A percentile compares a stretch with the other conserved stretches of the same genome.
Evolutionary conservation across 2,797 vertebrate species (phyloP).

Genomic region (Odontamblyopus rebecca): DNA sequence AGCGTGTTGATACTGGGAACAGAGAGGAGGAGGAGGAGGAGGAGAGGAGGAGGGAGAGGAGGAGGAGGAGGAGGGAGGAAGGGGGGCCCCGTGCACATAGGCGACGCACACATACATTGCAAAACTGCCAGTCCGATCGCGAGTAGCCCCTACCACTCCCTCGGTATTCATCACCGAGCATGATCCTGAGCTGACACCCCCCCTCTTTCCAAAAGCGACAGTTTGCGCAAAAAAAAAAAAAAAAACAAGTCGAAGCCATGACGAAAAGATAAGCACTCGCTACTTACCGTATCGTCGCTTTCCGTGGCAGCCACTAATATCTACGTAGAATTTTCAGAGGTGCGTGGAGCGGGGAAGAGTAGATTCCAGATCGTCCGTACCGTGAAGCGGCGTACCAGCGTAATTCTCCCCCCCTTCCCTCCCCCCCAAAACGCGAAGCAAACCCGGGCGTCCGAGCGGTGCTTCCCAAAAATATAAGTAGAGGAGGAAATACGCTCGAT

Average conservation of each 20-base stretch:
- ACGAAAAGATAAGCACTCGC: conserved; percentile 35
- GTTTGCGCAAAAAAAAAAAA: not conserved
- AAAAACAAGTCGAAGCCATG: conserved; percentile 13
- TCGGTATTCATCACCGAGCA: conserved; percentile 61
- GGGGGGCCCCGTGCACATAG: not conserved
- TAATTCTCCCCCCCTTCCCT: conserved; percentile 21
- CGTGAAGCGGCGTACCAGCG: not conserved
- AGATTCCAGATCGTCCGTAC: conserved; percentile 9
- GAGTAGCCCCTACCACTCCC: conserved; percentile 61
- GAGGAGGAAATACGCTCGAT: conserved; percentile 42
- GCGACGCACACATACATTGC: conserved; percentile 45
- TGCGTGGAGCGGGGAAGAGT: not conserved
- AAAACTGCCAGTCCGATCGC: conserved; percentile 46
- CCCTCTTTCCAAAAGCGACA: conserved; percentile 6
- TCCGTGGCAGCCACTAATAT: conserved; percentile 31
- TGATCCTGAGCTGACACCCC: conserved; percentile 33
- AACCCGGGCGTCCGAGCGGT: conserved; percentile 32
- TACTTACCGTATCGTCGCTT: conserved; percentile 60
- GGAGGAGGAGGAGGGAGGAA: not conserved
- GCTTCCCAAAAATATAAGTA: conserved; percentile 21
- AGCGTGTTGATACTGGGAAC: conserved; percentile 1
- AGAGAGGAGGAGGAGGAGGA: not conserved
- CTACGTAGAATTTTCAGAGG: conserved; percentile 29
- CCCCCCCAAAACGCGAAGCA: not conserved
- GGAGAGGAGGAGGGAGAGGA: not conserved